These are phyloP conservation scores for Elgaria multicarinata DNA, from an alignment of 2,113 vertebrate genomes.

Conservation along the genomic window DNA sequence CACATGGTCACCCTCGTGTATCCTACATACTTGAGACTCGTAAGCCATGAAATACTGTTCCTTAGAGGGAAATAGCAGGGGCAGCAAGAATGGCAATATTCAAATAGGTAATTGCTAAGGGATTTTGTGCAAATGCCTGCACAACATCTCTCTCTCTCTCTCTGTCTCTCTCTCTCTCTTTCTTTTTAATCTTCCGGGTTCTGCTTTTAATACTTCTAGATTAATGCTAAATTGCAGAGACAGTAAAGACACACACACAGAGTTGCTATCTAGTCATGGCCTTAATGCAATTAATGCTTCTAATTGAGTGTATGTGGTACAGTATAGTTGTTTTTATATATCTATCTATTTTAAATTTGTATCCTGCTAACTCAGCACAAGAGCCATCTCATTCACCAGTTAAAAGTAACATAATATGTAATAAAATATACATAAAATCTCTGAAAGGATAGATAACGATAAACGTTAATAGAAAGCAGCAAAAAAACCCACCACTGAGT, in stretches of 20 bases:
- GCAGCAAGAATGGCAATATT: neutral
- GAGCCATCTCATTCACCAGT: neutral
- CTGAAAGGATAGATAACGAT: neutral
- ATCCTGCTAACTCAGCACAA: neutral
- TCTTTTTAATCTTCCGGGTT: neutral
- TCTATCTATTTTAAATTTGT: neutral
- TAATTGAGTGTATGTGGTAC: neutral
- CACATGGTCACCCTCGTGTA: too few relatives aligned
- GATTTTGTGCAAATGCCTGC: neutral
- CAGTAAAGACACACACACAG: neutral
- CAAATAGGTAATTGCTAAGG: neutral
- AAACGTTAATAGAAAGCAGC: neutral
- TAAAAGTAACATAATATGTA: neutral
- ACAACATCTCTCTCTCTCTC: neutral
- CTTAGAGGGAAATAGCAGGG: neutral
- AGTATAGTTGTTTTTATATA: neutral
- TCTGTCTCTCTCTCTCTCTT: neutral
- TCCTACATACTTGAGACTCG: neutral
- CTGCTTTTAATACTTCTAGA: neutral
- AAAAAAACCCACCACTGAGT: neutral
- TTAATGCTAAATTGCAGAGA: neutral
- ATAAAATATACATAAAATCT: conserved; percentile 4
- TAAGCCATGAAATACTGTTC: neutral
- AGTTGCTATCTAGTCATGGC: neutral
- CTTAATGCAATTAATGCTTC: neutral